Conservation (phyloP, 2,113 vertebrate genomes). For the Malurus alboscapulatus region DNA sequence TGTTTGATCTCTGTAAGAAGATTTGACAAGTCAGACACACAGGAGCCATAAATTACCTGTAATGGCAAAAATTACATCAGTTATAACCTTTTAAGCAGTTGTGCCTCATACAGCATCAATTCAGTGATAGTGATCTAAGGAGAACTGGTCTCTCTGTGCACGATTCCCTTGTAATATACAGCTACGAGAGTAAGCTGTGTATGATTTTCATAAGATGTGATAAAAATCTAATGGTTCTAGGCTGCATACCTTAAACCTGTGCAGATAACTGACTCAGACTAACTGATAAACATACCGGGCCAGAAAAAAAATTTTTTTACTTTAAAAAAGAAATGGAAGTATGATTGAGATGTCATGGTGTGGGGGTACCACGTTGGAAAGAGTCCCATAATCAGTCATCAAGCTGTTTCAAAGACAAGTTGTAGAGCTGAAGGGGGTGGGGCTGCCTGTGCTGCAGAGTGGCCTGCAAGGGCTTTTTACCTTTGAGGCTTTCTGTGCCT, state of each 20-base stretch:
- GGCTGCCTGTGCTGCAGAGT: background rate
- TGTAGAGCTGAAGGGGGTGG: background rate
- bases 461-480: background rate
- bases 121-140: slow-evolving; percentile 53
- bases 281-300: slow-evolving; percentile 38
- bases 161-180: slow-evolving; percentile 23
- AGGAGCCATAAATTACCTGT: slow-evolving; percentile 65
- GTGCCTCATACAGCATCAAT: slow-evolving; percentile 50
- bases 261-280: slow-evolving; percentile 40
- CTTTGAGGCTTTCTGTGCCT: background rate
- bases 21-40: slow-evolving; percentile 60
- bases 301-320: slow-evolving; percentile 30
- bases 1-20: slow-evolving; percentile 65
- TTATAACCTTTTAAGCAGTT: slow-evolving; percentile 65
- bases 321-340: slow-evolving; percentile 6
- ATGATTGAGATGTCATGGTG: slow-evolving; percentile 55
- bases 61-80: slow-evolving; percentile 66
- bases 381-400: slow-evolving; percentile 54
- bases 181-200: slow-evolving; percentile 36
- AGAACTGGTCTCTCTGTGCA: slow-evolving; percentile 31
- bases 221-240: slow-evolving; percentile 64
- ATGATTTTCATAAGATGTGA: slow-evolving; percentile 47
- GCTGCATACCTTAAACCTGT: slow-evolving; percentile 17
- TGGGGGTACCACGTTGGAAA: background rate
- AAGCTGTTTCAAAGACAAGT: slow-evolving; percentile 7